Evolutionary conservation across 2,888 invertebrate species (phyloP), one percentile per base, ranked within the genome.

Genomic region (Cactoblastis cactorum): DNA sequence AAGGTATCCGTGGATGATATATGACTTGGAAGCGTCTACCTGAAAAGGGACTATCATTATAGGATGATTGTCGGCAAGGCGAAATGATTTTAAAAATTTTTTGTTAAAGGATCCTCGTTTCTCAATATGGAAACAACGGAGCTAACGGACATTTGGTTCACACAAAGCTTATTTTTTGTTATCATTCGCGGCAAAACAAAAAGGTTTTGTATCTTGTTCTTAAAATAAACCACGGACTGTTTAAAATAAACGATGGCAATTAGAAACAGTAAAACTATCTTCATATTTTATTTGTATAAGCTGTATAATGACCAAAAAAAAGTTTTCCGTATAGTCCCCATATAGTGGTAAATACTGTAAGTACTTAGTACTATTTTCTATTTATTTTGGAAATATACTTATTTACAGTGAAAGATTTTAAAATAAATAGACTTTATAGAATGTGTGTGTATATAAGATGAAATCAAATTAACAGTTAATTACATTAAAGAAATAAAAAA

Each of bases 1-100:
- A 80, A 43, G 43, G 71, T 75, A 78, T 77, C 80, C 80, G 67
- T 86, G 78, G 81, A 81, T 88, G 81, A 87, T 85, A 87, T 88
- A 89, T 84, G 78, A 82, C 83, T 86, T 81, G 73, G 80, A 81
- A 43, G 43, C 80, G 67, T 82, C 84, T 89, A 89, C 89, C 89
- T 89, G 88, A 75, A 80, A 80, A 80, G 78, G 87, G 86, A 76
- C 81, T 79, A 73, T 87, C 83, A 85, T 87, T 85, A 88, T 80
- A 72, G 71, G 69, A 82, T 86, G 84, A 86, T 83, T 85, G 89
- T 86, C 86, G 87, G 87, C 83, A 66, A 75, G 71, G 75, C 79
- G 66, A 82, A 81, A 83, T 83, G 71, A 82, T 83, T 80, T 80
- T 69, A 67, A 67, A n/a, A 68, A 67, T 67, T 73, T 79, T 79